Evolutionary conservation across 2,113 vertebrate genomes (phyloP).

Genomic region (Notarius quadriscutis): DNA sequence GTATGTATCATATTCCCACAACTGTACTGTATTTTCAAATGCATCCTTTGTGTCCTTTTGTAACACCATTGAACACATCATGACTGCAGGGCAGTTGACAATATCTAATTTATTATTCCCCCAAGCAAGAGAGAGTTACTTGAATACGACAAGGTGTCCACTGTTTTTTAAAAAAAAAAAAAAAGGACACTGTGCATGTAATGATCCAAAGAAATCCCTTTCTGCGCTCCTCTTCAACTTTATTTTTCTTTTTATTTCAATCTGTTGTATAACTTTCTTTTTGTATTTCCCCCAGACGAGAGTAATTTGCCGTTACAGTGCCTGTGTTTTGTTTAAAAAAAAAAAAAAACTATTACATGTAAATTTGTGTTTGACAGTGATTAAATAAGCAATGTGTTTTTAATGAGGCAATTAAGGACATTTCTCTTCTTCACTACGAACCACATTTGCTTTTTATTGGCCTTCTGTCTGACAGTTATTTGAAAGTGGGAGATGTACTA

Average conservation of each 20-base stretch:
- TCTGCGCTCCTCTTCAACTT: constrained; percentile 11
- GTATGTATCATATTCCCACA: constrained; percentile 49
- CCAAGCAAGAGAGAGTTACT: constrained; percentile 73
- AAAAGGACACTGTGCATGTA: constrained; percentile 71
- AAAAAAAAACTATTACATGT: not conserved
- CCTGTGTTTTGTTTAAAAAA: not conserved
- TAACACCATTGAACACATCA: constrained; percentile 67
- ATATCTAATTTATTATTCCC: constrained; percentile 80
- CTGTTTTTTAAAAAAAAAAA: constrained; percentile 45
- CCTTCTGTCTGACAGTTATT: not conserved
- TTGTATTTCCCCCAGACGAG: constrained; percentile 57
- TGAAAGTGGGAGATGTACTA: constrained; percentile 33
- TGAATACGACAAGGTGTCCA: constrained; percentile 79
- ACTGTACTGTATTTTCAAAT: constrained; percentile 66
- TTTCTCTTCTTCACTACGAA: not conserved
- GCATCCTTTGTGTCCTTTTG: constrained; percentile 59
- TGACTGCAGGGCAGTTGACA: constrained; percentile 84
- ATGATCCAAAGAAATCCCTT: constrained; percentile 57
- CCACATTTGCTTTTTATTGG: constrained; percentile 7
- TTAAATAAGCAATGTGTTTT: constrained; percentile 1
- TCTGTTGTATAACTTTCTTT: constrained; percentile 25
- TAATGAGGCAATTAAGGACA: not conserved
- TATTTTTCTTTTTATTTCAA: constrained; percentile 29
- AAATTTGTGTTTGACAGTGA: not conserved
- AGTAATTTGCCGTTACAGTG: constrained; percentile 3